A percentile compares a stretch with the other conserved stretches of the same genome.
Evolutionary conservation across 2,888 invertebrate species (phyloP).

Genomic region (Diaperis boleti): DNA sequence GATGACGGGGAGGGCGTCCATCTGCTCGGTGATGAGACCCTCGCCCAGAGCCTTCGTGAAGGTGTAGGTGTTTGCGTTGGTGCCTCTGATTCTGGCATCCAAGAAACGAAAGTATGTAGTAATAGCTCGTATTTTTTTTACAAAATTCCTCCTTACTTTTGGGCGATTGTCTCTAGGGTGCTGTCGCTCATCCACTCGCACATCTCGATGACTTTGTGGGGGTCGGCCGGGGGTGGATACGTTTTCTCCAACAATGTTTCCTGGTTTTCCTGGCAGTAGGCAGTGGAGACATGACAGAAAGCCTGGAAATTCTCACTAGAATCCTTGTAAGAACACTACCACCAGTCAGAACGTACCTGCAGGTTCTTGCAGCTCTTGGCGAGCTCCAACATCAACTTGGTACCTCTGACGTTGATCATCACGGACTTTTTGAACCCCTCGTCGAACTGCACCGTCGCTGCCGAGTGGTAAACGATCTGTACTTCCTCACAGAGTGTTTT

Average conservation of each 20-base stretch:
- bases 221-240: constrained; percentile 83
- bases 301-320: constrained; percentile 68
- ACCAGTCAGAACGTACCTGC: constrained; percentile 67
- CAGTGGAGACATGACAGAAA: constrained; percentile 85
- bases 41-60: constrained; percentile 94
- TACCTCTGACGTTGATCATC: constrained; percentile 90
- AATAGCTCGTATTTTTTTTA: not conserved
- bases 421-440: constrained; percentile 90
- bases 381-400: constrained; percentile 85
- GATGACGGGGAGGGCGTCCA: constrained; percentile 80
- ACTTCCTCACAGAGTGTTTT: constrained; percentile 75
- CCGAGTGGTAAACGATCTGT: constrained; percentile 85
- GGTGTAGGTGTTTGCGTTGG: constrained; percentile 91
- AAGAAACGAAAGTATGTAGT: not conserved
- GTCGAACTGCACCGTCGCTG: constrained; percentile 84
- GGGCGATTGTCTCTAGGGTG: constrained; percentile 72
- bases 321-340: constrained; percentile 67
- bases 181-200: constrained; percentile 82
- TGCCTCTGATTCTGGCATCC: constrained; percentile 68
- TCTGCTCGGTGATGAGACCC: constrained; percentile 82
- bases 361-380: constrained; percentile 82
- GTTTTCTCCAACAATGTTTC: constrained; percentile 82
- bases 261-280: constrained; percentile 89
- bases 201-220: constrained; percentile 77
- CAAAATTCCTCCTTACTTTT: constrained; percentile 64